Percentiles rank a stretch among this genome's conserved stretches.
Conservation (phyloP, 2,888 invertebrate species). For the Eremobia ochroleuca region DNA sequence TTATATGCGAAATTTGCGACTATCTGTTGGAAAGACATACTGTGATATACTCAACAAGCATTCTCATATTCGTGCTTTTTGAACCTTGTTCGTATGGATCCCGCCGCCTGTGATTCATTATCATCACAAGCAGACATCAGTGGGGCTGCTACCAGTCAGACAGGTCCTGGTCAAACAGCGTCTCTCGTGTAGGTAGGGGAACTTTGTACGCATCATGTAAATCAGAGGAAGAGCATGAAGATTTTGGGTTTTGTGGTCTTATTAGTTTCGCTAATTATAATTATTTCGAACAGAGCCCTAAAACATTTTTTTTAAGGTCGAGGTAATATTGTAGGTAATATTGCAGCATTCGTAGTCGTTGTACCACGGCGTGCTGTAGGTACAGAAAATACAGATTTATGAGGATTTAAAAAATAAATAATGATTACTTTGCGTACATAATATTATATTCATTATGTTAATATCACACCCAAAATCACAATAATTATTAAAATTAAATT, state of each 20-base stretch:
- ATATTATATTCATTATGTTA: conserved; percentile 37
- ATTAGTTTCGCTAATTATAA: too few species aligned
- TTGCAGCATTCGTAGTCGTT: background rate
- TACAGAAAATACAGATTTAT: background rate
- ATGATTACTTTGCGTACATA: background rate
- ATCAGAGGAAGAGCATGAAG: background rate
- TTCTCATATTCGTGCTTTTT: background rate
- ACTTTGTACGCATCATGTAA: background rate
- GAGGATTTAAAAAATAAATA: background rate
- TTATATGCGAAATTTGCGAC: background rate
- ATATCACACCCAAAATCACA: conserved; percentile 65
- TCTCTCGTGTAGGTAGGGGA: background rate
- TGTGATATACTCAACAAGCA: too few species aligned
- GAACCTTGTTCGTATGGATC: background rate
- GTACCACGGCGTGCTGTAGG: too few species aligned
- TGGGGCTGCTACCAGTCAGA: conserved; percentile 9
- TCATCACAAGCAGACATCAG: background rate
- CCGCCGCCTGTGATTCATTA: background rate
- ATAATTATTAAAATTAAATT: conserved; percentile 30
- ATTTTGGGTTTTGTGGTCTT: background rate
- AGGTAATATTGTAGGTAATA: background rate
- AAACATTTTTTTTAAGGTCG: background rate
- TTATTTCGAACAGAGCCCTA: background rate
- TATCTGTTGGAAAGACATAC: background rate
- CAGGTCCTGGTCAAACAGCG: conserved; percentile 12